Conservation (phyloP, 2,888 invertebrate species). For the Chrysotoxum bicinctum region DNA sequence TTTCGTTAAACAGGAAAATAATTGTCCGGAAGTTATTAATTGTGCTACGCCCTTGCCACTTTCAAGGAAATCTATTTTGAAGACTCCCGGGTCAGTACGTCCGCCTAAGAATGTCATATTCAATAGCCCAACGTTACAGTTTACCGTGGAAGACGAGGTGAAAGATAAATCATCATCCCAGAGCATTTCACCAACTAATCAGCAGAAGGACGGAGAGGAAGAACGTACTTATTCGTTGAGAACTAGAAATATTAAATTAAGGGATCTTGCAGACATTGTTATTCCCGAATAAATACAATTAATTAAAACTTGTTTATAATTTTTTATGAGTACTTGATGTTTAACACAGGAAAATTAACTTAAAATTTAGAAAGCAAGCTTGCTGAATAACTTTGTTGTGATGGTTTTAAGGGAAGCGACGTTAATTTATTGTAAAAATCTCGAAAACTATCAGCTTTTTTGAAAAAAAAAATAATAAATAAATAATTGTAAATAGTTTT, state of each 20-base stretch:
- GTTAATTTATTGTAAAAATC: too few relatives aligned
- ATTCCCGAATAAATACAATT: conserved; percentile 70
- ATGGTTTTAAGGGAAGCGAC: too few relatives aligned
- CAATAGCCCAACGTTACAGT: conserved; percentile 77
- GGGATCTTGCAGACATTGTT: conserved; percentile 74
- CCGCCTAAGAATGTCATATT: conserved; percentile 76
- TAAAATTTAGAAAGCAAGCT: too few relatives aligned
- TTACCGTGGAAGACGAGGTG: conserved; percentile 75
- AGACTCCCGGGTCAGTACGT: conserved; percentile 77
- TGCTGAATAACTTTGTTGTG: too few relatives aligned
- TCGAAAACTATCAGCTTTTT: too few relatives aligned
- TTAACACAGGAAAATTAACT: background rate
- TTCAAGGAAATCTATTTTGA: conserved; percentile 77
- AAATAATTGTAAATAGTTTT: too few relatives aligned
- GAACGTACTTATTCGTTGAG: conserved; percentile 74
- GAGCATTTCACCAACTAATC: background rate
- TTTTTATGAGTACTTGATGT: background rate
- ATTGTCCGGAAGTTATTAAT: background rate
- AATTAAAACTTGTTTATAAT: background rate
- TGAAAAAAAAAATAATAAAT: too few relatives aligned
- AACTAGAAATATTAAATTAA: conserved; percentile 74
- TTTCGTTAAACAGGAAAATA: conserved; percentile 14
- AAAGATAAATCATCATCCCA: conserved; percentile 40
- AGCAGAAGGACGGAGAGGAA: conserved; percentile 7
- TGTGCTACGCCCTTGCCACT: background rate